Evolutionary conservation across 2,797 vertebrate species (phyloP), one percentile per base, ranked within the genome.

Genomic region (Podarcis siculus): DNA sequence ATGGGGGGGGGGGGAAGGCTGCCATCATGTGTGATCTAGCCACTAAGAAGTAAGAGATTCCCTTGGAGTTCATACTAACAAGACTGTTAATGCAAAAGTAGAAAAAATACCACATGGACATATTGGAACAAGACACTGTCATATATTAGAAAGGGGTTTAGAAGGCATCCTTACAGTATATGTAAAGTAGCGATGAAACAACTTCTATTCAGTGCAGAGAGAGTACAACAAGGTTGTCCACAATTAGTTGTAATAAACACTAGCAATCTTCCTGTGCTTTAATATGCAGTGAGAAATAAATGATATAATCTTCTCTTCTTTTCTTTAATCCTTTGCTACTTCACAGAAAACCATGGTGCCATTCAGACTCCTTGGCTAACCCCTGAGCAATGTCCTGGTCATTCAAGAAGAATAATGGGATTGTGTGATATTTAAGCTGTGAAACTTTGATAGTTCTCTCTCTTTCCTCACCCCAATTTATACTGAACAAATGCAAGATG

Each of bases 401-500:
- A 37, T 19, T 25, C 1, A 71, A 21, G 87, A 85, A 85, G 32
- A 32, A 92, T 32, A 72, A 8, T 45, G 85, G 17, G 2, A 39
- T 1, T 81, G 78, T 71, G 71, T 42, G 30, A 87, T 1, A 72
- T 78, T 81, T 10, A 81, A 93, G 79, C 9, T 69, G 72, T 79
- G 79, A 85, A 89, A 89, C 83, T 89, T 83, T 72, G 32, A 71
- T 78, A 49, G 49, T 49, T 86, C 37, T 19, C 30, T 89, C 42
- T 86, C n/a, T 49, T 73, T 72, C 75, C 72, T 80, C 19, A 79
- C 75, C 72, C n/a, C 69, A 2, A 55, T 86, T 71, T 78, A 89
- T 66, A 17, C 19, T 37, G 37, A 67, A 86, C 8, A 72, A 71
- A 90, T 69, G 9, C 0, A 92, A 89, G 49, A 84, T 49, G 92